Evolutionary conservation across 1,140 invertebrate genomes (phyloP), one percentile per base, ranked within the genome.

Genomic region (Euwallacea similis): DNA sequence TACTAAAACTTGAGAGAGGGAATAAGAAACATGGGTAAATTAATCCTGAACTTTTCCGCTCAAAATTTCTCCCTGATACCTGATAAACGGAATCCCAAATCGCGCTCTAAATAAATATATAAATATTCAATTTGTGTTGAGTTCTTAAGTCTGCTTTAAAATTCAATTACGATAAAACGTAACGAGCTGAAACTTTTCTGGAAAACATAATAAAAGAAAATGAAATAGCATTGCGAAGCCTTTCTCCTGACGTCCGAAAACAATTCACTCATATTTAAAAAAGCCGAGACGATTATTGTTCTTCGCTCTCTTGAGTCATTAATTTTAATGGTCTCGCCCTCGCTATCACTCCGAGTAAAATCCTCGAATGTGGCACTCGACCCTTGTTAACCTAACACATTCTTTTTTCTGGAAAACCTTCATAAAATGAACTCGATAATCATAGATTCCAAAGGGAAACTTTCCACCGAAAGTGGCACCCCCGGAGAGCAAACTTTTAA

Each of bases 101-200:
- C 21, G 21, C 1, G 21, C 21, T 55, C 53, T 8, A 55, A 55
- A 55, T 55, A 15, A 55, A 55, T 55, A 55, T 55, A 16, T 55
- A 55, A 55, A 55, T 55, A 55, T 15, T n/a, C 8, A 0, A 15
- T 15, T 55, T 16, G n/a, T 55, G 21, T n/a, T 7, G n/a, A 15
- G 13, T 16, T 15, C 21, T 33, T 3, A 42, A 59, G 10, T 10
- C 50, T 33, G 42, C 43, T 66, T 66, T 66, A 55, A 55, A 66
- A 66, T 66, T 56, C 1, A 56, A 66, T 66, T 66, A 42, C 33
- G 53, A 54, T 56, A 55, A 66, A 66, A 54, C 2, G 21, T 66
- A 66, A 66, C 64, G 64, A 66, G 62, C 46, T 50, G 62, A 59
- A 59, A 50, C 46, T 64, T 56, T 66, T 66, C 64, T 44, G 11